Base-by-base conservation (phyloP, 2,888 invertebrate genomes). In the Drosophila diplacantha region DNA sequence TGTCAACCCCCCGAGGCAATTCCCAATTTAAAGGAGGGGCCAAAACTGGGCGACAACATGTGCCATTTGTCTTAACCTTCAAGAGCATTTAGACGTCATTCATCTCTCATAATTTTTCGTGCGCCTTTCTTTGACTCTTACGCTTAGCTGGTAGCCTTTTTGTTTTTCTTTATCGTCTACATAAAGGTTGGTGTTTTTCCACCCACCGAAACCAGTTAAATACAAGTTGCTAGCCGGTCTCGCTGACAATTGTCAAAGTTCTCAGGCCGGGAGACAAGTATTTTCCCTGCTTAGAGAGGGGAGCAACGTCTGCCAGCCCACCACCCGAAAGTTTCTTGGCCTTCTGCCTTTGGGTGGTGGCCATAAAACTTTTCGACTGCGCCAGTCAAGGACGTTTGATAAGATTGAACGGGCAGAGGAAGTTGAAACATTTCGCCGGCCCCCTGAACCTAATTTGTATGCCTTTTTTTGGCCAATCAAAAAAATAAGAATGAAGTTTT, bases 61-160 rank as follows among this genome's bases (percentile, higher is more conserved):
- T 60, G 71, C 70, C 71, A 78, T 84, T 81, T 81, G 76, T 81
- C 76, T 78, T 83, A 84, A 81, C 81, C 81, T 84, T 82, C 81
- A 73, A 69, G 69, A 72, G 59, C 78, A 76, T 83, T 82, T 76
- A 81, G 84, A 82, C 81, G 81, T 82, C 81, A 82, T 84, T 74
- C 83, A 84, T 81, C 64, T 84, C 73, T 73, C 81, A 83, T 80
- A 75, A 80, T 74, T 82, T 75, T 32, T 58, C 49, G 43, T 49
- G 43, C 41, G 55, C 51, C 70, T 69, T 65, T 49, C 34, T 52
- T 37, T 26, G 54, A 43, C 38, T 55, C 60, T 51, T 31, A 44
- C 29, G 44, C 44, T 9, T 46, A 44, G 44, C 44, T 31, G 5
- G 5, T 41, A 41, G 41, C 14, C 44, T 20, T 31, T 41, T 47